These are phyloP conservation scores for Alviniconcha marisindica DNA, from an alignment of 1,140 invertebrate genomes.

Conservation along the genomic window DNA sequence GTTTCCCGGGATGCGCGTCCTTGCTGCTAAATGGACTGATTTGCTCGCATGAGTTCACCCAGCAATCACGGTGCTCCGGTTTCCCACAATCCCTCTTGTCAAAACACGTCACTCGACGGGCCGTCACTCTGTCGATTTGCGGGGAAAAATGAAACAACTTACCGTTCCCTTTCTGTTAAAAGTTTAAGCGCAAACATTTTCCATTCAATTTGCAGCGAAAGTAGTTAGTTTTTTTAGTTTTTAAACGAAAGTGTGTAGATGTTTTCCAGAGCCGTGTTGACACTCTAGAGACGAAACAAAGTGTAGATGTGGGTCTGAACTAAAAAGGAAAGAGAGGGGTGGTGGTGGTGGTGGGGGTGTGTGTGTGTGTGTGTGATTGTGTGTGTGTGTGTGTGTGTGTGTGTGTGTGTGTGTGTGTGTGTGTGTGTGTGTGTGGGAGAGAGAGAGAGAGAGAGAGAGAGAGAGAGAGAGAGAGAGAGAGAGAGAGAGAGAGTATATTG, in stretches of 20 bases:
- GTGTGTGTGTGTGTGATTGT: too few species aligned
- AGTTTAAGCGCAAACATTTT: slow-evolving; percentile 9
- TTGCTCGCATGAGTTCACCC: slow-evolving; percentile 33
- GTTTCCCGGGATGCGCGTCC: slow-evolving; percentile 4
- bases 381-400: too few species aligned
- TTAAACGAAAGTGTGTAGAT: too few species aligned
- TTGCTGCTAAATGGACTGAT: slow-evolving; percentile 40
- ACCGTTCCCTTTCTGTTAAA: not conserved
- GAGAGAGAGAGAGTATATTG: not conserved
- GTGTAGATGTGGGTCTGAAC: too few species aligned
- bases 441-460: slow-evolving; percentile 11
- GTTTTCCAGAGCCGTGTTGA: not conserved
- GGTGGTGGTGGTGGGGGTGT: not conserved
- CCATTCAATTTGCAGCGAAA: slow-evolving; percentile 24
- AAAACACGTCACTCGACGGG: slow-evolving; percentile 37
- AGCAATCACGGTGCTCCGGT: slow-evolving; percentile 35
- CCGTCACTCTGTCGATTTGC: slow-evolving; percentile 27
- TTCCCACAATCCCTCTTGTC: slow-evolving; percentile 36
- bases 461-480: slow-evolving; percentile 4
- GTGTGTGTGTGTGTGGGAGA: not conserved
- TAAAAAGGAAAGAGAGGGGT: not conserved
- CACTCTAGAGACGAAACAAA: not conserved
- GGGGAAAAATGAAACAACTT: not conserved
- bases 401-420: too few species aligned
- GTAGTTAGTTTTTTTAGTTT: too few species aligned